Conservation (phyloP, 2,888 invertebrate genomes). For the Heliconius hortense region DNA sequence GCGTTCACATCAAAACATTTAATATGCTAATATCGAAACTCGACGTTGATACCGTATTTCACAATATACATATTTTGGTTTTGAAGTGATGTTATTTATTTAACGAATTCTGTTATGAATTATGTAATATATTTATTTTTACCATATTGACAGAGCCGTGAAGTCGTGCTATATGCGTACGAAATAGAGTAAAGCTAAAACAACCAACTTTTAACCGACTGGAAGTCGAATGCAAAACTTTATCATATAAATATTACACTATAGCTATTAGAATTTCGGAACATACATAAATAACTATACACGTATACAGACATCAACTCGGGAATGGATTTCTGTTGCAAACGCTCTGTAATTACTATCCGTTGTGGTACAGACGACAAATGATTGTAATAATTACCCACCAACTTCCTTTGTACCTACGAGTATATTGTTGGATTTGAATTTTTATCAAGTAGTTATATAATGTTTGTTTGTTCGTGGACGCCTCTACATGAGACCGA, state of each 20-base stretch:
- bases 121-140: too few species aligned
- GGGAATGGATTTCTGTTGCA: conserved; percentile 45
- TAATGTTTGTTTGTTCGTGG: neutral
- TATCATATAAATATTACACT: neutral
- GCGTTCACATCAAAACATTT: conserved; percentile 6
- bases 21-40: conserved; percentile 11
- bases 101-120: too few species aligned
- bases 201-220: too few species aligned
- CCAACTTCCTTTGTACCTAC: neutral
- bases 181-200: too few species aligned
- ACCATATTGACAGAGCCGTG: too few species aligned
- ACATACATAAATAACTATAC: conserved; percentile 46
- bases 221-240: neutral
- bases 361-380: conserved; percentile 34
- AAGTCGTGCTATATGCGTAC: too few species aligned
- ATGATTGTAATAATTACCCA: conserved; percentile 25
- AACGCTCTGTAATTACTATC: conserved; percentile 51
- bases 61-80: conserved; percentile 3
- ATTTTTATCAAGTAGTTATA: neutral
- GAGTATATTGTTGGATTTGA: neutral
- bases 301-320: conserved; percentile 49
- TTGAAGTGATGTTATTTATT: neutral
- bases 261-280: neutral
- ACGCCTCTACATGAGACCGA: neutral
- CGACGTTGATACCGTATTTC: neutral